Evolutionary conservation across 1,140 invertebrate species (phyloP).

Genomic region (Acromyrmex heyeri): DNA sequence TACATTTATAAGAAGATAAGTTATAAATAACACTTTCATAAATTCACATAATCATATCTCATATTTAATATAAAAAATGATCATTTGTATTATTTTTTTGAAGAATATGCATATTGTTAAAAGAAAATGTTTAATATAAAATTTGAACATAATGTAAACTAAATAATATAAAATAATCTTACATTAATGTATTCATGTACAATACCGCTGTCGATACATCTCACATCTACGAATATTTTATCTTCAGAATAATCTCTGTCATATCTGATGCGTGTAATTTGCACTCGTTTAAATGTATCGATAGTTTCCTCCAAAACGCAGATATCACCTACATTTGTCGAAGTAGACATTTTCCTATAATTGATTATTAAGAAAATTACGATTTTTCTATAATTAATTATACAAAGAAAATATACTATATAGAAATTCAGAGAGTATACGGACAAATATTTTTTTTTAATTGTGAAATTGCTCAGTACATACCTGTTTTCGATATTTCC

Average conservation of each 20-base stretch:
- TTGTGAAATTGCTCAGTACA: constrained; percentile 5
- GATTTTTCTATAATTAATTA: constrained; percentile 65
- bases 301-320: constrained; percentile 75
- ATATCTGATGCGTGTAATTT: constrained; percentile 76
- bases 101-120: constrained; percentile 2
- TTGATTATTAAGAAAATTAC: background rate
- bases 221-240: constrained; percentile 72
- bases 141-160: background rate
- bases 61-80: background rate
- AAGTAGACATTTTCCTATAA: constrained; percentile 68
- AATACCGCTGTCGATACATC: constrained; percentile 80
- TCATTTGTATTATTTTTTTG: background rate
- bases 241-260: constrained; percentile 59
- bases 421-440: constrained; percentile 7
- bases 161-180: constrained; percentile 44
- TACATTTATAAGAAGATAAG: background rate
- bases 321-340: constrained; percentile 75
- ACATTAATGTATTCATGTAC: constrained; percentile 73
- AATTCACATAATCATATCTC: background rate
- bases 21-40: background rate
- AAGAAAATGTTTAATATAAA: constrained; percentile 36
- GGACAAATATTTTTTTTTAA: constrained; percentile 9
- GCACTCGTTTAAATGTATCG: constrained; percentile 80
- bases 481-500: constrained; percentile 74
- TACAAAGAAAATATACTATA: background rate